Evolutionary conservation across 2,113 vertebrate species (phyloP).

Genomic region (Aleadryas rufinucha): DNA sequence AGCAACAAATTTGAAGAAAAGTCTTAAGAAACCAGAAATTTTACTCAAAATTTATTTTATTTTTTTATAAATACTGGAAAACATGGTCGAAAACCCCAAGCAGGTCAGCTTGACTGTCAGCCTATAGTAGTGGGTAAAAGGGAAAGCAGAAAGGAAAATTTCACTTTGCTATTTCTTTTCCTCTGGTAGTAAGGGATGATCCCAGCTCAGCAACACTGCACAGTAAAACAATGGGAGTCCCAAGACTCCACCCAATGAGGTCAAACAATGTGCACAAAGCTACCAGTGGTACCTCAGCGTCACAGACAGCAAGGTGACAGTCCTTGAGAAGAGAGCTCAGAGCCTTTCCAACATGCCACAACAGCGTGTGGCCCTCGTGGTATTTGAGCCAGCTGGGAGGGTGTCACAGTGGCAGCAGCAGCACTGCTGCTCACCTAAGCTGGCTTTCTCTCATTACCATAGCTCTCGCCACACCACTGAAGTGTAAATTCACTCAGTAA

Average conservation of each 20-base stretch:
- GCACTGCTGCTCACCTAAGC: slow-evolving; percentile 3
- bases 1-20: background rate
- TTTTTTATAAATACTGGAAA: background rate
- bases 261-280: background rate
- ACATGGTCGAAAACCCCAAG: background rate
- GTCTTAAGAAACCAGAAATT: background rate
- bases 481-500: slow-evolving; percentile 50
- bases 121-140: background rate
- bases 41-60: background rate
- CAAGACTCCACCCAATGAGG: background rate
- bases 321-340: background rate
- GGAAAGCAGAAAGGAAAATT: background rate
- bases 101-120: background rate
- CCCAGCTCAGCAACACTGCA: background rate
- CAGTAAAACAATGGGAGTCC: background rate
- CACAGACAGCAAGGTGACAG: background rate
- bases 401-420: background rate
- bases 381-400: background rate
- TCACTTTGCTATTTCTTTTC: background rate
- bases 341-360: background rate
- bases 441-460: slow-evolving; percentile 39
- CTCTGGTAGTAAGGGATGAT: background rate
- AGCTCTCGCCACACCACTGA: slow-evolving; percentile 18
- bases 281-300: background rate
- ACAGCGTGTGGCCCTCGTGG: rapidly evolving